Evolutionary conservation across 2,113 vertebrate species (phyloP).

Genomic region (Periophthalmodon schlosseri): DNA sequence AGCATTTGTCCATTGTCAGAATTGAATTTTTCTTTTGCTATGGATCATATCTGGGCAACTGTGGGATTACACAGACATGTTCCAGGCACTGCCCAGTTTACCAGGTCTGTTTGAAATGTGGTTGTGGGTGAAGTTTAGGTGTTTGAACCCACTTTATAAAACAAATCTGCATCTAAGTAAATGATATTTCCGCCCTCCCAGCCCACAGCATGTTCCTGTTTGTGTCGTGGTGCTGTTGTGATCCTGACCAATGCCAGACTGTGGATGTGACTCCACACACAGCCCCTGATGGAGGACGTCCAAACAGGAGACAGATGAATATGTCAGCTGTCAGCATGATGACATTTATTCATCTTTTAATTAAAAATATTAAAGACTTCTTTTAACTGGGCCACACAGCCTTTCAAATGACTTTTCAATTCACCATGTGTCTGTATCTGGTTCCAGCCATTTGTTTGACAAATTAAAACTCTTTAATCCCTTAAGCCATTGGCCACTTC

Average conservation of each 20-base stretch:
- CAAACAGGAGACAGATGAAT: neutral
- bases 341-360: constrained; percentile 30
- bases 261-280: neutral
- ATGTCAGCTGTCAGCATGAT: constrained; percentile 23
- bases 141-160: too few relatives aligned
- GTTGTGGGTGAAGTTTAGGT: too few relatives aligned
- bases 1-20: too few relatives aligned
- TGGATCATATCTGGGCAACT: too few relatives aligned
- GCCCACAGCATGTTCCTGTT: neutral
- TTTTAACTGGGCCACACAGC: constrained; percentile 24
- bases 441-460: constrained; percentile 62
- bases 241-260: neutral
- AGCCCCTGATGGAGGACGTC: neutral
- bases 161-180: neutral
- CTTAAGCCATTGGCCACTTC: constrained; percentile 62
- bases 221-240: neutral
- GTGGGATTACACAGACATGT: too few relatives aligned
- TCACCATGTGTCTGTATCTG: constrained; percentile 41
- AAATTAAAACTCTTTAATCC: constrained; percentile 70
- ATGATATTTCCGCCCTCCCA: neutral
- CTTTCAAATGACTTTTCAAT: constrained; percentile 58
- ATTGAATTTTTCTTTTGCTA: too few relatives aligned
- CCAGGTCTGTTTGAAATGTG: too few relatives aligned
- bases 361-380: constrained; percentile 12
- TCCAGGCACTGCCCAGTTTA: too few relatives aligned